Evolutionary conservation across 2,797 vertebrate genomes (phyloP).

Genomic region (Sebastes diaconus): DNA sequence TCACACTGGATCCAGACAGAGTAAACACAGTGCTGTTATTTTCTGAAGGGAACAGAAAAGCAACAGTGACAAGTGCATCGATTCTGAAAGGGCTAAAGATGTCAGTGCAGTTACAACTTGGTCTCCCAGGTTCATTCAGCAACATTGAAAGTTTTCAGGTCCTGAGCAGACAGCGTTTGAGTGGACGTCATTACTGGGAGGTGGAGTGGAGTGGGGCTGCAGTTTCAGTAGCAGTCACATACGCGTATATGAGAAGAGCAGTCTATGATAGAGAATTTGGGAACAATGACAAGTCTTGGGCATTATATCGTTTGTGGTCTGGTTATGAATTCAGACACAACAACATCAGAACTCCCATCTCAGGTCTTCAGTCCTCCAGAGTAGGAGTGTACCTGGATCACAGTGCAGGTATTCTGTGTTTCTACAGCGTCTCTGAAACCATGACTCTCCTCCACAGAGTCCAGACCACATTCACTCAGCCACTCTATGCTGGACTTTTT

Average conservation of each 20-base stretch:
- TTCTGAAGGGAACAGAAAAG: too few relatives aligned
- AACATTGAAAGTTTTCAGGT: too few relatives aligned
- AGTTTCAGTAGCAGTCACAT: background rate
- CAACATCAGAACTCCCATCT: background rate
- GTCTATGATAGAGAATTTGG: background rate
- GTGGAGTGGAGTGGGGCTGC: fast-evolving
- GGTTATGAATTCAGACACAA: background rate
- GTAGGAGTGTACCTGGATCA: background rate
- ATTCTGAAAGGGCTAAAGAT: too few relatives aligned
- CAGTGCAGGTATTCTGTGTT: too few relatives aligned
- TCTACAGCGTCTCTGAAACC: too few relatives aligned
- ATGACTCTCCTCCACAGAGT: slow-evolving; percentile 22
- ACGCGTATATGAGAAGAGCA: background rate
- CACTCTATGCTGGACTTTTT: background rate
- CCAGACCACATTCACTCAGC: slow-evolving; percentile 12
- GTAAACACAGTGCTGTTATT: too few relatives aligned
- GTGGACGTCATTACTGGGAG: too few relatives aligned
- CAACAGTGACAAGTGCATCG: too few relatives aligned
- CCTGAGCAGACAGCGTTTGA: too few relatives aligned
- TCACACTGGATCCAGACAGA: too few relatives aligned
- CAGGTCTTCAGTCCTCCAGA: background rate
- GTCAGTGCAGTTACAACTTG: too few relatives aligned
- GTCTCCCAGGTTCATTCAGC: too few relatives aligned
- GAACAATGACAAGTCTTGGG: background rate
- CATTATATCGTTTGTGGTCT: fast-evolving